Evolutionary conservation across 2,888 invertebrate genomes (phyloP).

Genomic region (Lysandra coridon): DNA sequence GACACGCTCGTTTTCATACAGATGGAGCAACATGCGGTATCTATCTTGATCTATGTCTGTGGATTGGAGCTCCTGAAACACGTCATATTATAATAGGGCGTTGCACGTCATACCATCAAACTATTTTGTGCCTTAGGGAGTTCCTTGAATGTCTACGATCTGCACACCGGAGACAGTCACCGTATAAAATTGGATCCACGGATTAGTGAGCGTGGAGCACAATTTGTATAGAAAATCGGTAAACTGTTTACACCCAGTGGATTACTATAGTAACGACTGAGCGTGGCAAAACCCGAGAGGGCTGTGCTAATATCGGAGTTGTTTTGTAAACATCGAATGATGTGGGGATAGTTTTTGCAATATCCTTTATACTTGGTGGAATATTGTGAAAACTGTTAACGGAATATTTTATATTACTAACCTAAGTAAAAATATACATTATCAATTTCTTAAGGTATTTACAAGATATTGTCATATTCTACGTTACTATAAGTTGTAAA

Average conservation of each 20-base stretch:
- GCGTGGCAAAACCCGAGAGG: slow-evolving; percentile 5
- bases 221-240: slow-evolving; percentile 21
- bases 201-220: slow-evolving; percentile 21
- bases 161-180: background rate
- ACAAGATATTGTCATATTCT: too few species aligned
- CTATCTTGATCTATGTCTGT: too few species aligned
- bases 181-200: slow-evolving; percentile 17
- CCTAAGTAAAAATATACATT: too few species aligned
- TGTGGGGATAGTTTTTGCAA: background rate
- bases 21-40: too few species aligned
- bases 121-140: background rate
- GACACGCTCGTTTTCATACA: too few species aligned
- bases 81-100: background rate
- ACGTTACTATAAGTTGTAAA: too few species aligned
- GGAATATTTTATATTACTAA: too few species aligned
- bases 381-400: background rate
- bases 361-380: background rate
- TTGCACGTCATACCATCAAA: background rate
- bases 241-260: slow-evolving; percentile 15
- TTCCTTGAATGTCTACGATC: slow-evolving; percentile 4
- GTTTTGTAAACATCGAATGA: background rate
- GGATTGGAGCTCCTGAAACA: background rate
- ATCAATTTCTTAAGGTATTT: too few species aligned
- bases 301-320: slow-evolving; percentile 2
- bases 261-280: slow-evolving; percentile 19